Percentiles rank a stretch among this genome's conserved stretches.
Evolutionary conservation across 2,888 invertebrate species (phyloP).

Genomic region (Sarcophaga carnaria): DNA sequence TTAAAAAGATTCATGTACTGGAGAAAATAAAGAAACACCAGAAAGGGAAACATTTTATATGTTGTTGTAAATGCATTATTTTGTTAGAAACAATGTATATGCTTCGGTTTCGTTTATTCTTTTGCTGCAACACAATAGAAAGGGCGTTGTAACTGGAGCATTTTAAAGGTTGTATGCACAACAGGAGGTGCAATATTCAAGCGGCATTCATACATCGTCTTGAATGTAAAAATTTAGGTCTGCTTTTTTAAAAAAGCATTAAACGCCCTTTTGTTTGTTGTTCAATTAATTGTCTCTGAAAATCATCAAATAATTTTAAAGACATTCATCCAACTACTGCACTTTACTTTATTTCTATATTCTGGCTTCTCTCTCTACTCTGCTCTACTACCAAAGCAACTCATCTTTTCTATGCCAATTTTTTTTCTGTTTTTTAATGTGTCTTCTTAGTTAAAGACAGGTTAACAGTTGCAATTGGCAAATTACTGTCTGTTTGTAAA

Average conservation of each 20-base stretch:
- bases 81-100: conserved; percentile 37
- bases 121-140: conserved; percentile 62
- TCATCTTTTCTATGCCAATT: background rate
- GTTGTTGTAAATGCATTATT: conserved; percentile 22
- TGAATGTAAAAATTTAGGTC: conserved; percentile 31
- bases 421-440: conserved; percentile 26
- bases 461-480: conserved; percentile 69
- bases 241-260: conserved; percentile 28
- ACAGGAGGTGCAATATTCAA: conserved; percentile 47
- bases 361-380: too few relatives aligned
- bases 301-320: conserved; percentile 55
- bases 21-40: conserved; percentile 8
- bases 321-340: conserved; percentile 46
- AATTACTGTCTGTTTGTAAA: conserved; percentile 70
- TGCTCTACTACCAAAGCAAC: too few relatives aligned
- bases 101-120: conserved; percentile 7
- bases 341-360: conserved; percentile 31
- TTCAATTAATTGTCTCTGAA: conserved; percentile 67
- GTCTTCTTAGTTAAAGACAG: conserved; percentile 53
- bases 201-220: background rate
- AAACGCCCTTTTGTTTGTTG: conserved; percentile 66
- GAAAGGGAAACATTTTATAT: conserved; percentile 29
- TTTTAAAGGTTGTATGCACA: conserved; percentile 55
- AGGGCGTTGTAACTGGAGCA: conserved; percentile 68
- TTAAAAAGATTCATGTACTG: background rate